Base-by-base conservation (phyloP, 1,140 invertebrate species). In the Drosophila lacertosa region DNA sequence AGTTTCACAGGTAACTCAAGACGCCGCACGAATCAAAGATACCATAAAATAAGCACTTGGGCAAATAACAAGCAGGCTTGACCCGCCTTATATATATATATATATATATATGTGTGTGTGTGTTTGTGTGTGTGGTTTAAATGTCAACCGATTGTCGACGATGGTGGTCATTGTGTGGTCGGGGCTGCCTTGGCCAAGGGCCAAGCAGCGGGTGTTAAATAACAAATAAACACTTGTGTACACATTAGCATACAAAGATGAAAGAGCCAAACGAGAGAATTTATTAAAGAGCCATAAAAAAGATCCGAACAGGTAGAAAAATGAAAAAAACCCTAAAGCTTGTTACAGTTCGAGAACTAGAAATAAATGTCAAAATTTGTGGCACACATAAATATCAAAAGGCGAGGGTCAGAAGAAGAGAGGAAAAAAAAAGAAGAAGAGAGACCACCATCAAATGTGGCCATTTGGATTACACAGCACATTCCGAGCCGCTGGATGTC, bases 181-280 rank as follows among this genome's bases (percentile, higher is more conserved):
- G n/a, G n/a, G n/a, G n/a, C n/a, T n/a, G 54, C 51, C 18, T 18
- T 13, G 18, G 26, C 16, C 53, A 39, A n/a, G 33, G 70, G 44
- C 26, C 26, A 7, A 29, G 68, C 63, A 73, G 55, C 72, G 67
- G 86, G 86, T 89, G 86, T 89, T 86, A 86, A 75, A 84, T 89
- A 89, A 78, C 80, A 89, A 74, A 89, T 86, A 89, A 84, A 89
- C 84, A 89, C 84, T 89, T 89, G 86, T 78, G 70, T 47, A 89
- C 70, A 86, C 80, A 89, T 80, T 77, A 77, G 60, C 76, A 71
- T 75, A 69, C 51, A 59, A 47, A 71, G 58, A 65, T 48, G 48
- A 55, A 55, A 45, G 50, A 50, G 16, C n/a, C 6, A 42, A 51
- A 26, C 24, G 37, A 50, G 39, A 33, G 40, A 72, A 79, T 83